Evolutionary conservation across 2,888 invertebrate genomes (phyloP), one percentile per base, ranked within the genome.

Genomic region (Rhimphoctona megacephalus): DNA sequence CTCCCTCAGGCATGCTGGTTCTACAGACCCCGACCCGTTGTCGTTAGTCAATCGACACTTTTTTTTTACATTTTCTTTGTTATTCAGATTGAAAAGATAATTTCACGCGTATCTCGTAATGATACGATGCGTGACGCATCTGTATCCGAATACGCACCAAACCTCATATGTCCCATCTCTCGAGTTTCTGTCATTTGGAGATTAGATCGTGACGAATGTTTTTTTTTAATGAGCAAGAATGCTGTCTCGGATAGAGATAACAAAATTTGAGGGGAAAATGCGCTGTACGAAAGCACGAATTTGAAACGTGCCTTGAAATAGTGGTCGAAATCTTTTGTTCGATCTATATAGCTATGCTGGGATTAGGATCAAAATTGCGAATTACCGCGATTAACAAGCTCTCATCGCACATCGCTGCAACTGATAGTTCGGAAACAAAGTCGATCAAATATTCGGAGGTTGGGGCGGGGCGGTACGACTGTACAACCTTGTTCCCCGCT

Each of bases 401-500:
- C 30, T 61, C 17, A 30, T 61, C 5, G 17, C 30, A 30, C 30
- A 61, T 30, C 30, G 30, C 30, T 61, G 17, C 14, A 17, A 61
- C 61, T 25, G 61, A 61, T 30, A 61, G 30, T 61, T 61, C 61
- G 30, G 61, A 61, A 30, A 46, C 30, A 72, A 72, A 72, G 19
- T n/a, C 49, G 8, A 72, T 72, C 49, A 72, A 72, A 39, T 33
- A 72, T 30, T 69, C 22, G 30, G 17, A 61, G 7, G 61, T 61
- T 30, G 30, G 61, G 61, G 61, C 57, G 57, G 57, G 57, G 57
- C 61, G 61, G 30, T 30, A 61, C 61, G 30, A 30, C 39, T 9
- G 39, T n/a, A 66, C 57, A 73, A 85, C 85, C 85, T 85, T 85
- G 85, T 85, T 73, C 80, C 57, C 85, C 66, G 73, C 73, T 49